Conservation (phyloP, 2,797 vertebrate species). For the Nannoperca australis region DNA sequence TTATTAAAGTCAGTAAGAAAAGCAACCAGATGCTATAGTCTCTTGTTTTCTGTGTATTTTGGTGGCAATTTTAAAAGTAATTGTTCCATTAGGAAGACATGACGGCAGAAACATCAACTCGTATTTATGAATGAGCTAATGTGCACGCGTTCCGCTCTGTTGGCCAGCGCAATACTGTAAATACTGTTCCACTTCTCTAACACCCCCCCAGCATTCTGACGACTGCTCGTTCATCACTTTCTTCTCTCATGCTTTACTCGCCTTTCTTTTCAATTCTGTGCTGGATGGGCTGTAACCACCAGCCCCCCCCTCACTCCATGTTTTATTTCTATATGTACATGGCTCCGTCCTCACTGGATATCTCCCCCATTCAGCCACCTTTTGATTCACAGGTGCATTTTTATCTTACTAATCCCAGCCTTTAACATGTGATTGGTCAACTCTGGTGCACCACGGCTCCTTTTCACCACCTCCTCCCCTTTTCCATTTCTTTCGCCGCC, state of each 20-base stretch:
- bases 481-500: not conserved
- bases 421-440: not conserved
- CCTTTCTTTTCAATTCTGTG: conserved; percentile 10
- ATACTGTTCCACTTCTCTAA: not conserved
- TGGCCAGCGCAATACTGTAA: not conserved
- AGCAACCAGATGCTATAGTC: not conserved
- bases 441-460: not conserved
- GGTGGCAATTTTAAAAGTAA: not conserved
- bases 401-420: not conserved
- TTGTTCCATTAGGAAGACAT: not conserved
- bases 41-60: not conserved
- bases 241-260: not conserved
- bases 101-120: not conserved
- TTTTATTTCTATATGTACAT: conserved; percentile 25
- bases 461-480: not conserved
- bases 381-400: not conserved
- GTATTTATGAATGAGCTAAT: not conserved
- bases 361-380: not conserved
- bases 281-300: conserved; percentile 21
- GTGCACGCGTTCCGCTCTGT: not conserved
- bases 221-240: conserved; percentile 57
- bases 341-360: conserved; percentile 2
- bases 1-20: conserved; percentile 4
- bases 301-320: not conserved
- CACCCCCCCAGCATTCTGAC: conserved; percentile 12